Evolutionary conservation across 2,888 invertebrate genomes (phyloP).

Genomic region (Eurytoma adleriae): DNA sequence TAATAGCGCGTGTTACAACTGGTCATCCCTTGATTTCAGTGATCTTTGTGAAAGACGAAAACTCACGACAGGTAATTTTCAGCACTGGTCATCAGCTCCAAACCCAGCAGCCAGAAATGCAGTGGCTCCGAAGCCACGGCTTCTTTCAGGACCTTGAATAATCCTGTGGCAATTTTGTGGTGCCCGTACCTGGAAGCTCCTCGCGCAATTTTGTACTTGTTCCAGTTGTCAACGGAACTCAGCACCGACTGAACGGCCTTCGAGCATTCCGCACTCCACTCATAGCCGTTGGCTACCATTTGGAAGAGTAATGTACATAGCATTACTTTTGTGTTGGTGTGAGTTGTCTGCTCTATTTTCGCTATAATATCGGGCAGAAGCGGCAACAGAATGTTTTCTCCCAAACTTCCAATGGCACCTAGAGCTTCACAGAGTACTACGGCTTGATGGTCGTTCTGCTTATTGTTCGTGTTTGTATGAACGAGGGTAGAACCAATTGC

Average conservation of each 20-base stretch:
- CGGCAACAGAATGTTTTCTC: conserved; percentile 78
- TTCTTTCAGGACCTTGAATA: conserved; percentile 81
- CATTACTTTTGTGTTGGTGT: conserved; percentile 78
- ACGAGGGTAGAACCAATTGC: conserved; percentile 79
- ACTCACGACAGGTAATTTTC: conserved; percentile 82
- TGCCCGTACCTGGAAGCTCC: conserved; percentile 92
- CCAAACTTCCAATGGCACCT: conserved; percentile 84
- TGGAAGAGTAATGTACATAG: conserved; percentile 91
- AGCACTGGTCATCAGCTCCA: conserved; percentile 86
- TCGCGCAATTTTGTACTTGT: conserved; percentile 90
- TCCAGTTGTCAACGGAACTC: conserved; percentile 84
- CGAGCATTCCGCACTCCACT: conserved; percentile 81
- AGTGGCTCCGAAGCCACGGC: conserved; percentile 91
- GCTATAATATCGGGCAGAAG: conserved; percentile 79
- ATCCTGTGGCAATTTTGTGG: conserved; percentile 82
- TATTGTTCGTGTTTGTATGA: conserved; percentile 66
- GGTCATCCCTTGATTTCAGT: background rate
- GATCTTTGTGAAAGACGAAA: background rate
- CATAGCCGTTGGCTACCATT: conserved; percentile 84
- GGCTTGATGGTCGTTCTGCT: conserved; percentile 69
- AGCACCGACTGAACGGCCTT: conserved; percentile 80
- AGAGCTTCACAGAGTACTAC: conserved; percentile 84
- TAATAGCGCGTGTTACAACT: background rate
- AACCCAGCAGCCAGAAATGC: conserved; percentile 90
- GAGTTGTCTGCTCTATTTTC: conserved; percentile 74